Percentiles rank a stretch among this genome's conserved stretches.
phyloP scores from a whole-genome alignment of 2,113 vertebrate species.

The Scophthalmus maximus region DNA sequence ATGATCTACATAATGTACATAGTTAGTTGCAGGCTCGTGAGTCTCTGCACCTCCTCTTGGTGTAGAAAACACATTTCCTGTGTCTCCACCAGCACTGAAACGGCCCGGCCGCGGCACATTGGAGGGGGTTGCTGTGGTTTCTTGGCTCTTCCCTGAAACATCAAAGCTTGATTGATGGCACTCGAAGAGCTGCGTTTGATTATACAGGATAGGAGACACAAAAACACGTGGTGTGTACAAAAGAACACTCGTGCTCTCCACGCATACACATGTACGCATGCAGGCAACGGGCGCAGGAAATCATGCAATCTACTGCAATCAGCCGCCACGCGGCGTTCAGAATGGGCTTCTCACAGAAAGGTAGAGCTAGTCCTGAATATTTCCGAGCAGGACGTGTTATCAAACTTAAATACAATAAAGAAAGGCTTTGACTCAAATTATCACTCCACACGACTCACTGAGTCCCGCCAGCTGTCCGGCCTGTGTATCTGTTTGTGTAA shows the following conservation, averaged over 20 bases:
- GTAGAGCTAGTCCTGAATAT: background rate
- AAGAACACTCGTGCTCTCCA: constrained; percentile 35
- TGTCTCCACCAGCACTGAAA: constrained; percentile 23
- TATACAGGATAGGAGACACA: constrained; percentile 48
- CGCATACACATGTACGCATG: constrained; percentile 11
- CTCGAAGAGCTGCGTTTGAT: constrained; percentile 63
- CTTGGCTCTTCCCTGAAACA: constrained; percentile 27
- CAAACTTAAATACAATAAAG: constrained; percentile 24
- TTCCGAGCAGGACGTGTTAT: background rate
- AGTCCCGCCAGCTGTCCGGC: constrained; percentile 1
- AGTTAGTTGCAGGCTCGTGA: background rate
- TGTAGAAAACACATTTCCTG: constrained; percentile 29
- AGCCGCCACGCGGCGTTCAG: constrained; percentile 8
- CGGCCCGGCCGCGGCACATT: background rate
- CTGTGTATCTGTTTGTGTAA: constrained; percentile 22
- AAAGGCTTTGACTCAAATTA: background rate
- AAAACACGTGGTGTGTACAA: constrained; percentile 25
- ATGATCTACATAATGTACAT: constrained; percentile 4
- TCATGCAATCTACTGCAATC: constrained; percentile 51
- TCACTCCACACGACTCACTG: constrained; percentile 5
- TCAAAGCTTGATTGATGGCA: constrained; percentile 66
- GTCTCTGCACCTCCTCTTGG: constrained; percentile 28
- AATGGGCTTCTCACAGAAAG: constrained; percentile 2
- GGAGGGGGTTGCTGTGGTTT: constrained; percentile 21
- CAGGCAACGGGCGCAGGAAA: constrained; percentile 11